These are phyloP conservation scores for Diachrysia chrysitis DNA, from an alignment of 2,888 invertebrate species.

Conservation along the genomic window DNA sequence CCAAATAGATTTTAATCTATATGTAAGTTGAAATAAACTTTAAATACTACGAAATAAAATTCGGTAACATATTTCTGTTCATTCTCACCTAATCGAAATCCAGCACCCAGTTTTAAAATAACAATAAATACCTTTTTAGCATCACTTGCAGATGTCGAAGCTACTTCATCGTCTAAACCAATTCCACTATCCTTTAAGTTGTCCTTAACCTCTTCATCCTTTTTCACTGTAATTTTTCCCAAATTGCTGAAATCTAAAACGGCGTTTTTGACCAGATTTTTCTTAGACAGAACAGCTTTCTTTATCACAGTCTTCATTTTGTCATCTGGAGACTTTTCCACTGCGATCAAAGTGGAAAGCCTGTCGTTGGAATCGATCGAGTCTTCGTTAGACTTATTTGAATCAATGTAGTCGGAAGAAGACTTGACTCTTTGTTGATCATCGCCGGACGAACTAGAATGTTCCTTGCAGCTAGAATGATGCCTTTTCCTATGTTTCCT, in stretches of 20 bases:
- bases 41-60: not conserved
- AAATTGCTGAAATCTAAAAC: slow-evolving; percentile 81
- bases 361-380: slow-evolving; percentile 80
- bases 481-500: slow-evolving; percentile 94
- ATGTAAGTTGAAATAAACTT: not conserved
- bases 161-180: slow-evolving; percentile 76
- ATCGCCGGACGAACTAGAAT: slow-evolving; percentile 86
- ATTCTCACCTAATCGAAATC: slow-evolving; percentile 6
- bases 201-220: slow-evolving; percentile 74
- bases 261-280: slow-evolving; percentile 79
- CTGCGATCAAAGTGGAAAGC: slow-evolving; percentile 77
- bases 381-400: slow-evolving; percentile 85
- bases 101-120: not conserved
- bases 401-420: slow-evolving; percentile 81
- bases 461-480: slow-evolving; percentile 87
- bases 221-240: slow-evolving; percentile 73
- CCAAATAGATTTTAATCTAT: not conserved
- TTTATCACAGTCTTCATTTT: slow-evolving; percentile 84
- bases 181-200: slow-evolving; percentile 85
- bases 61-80: not conserved
- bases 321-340: slow-evolving; percentile 81
- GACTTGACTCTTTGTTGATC: slow-evolving; percentile 83
- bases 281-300: slow-evolving; percentile 80
- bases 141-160: slow-evolving; percentile 72
- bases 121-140: slow-evolving; percentile 76